Evolutionary conservation across 2,888 invertebrate species (phyloP).

Genomic region (Heliconius sara): DNA sequence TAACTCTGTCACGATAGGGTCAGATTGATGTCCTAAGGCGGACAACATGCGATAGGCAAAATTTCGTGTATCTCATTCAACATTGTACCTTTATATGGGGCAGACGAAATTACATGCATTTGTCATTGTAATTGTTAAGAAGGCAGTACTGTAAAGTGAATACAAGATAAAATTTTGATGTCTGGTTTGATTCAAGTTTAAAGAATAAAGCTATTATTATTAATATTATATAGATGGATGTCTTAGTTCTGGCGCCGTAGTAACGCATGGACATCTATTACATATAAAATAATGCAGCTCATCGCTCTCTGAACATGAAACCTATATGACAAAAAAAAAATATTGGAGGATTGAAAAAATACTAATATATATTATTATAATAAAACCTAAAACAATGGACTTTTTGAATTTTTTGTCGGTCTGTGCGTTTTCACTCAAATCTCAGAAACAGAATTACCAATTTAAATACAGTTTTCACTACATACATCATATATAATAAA

Average conservation of each 20-base stretch:
- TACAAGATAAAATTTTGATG: slow-evolving; percentile 5
- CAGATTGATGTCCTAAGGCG: slow-evolving; percentile 40
- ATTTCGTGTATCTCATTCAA: slow-evolving; percentile 35
- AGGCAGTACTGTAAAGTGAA: slow-evolving; percentile 1
- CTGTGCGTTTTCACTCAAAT: too few relatives aligned
- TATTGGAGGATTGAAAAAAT: too few relatives aligned
- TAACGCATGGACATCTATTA: background rate
- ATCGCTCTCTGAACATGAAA: too few relatives aligned
- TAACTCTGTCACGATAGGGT: slow-evolving; percentile 36
- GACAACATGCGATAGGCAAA: slow-evolving; percentile 33
- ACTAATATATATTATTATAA: too few relatives aligned
- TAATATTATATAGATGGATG: background rate
- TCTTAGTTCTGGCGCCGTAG: background rate
- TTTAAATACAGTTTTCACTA: too few relatives aligned
- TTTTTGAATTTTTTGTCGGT: too few relatives aligned
- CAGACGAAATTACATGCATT: slow-evolving; percentile 30
- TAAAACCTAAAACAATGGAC: too few relatives aligned
- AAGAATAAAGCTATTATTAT: background rate
- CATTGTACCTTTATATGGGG: slow-evolving; percentile 28
- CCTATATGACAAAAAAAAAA: too few relatives aligned
- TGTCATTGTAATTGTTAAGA: slow-evolving; percentile 33
- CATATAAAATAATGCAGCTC: background rate
- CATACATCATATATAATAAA: background rate
- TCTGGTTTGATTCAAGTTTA: background rate
- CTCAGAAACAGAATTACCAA: too few relatives aligned